Evolutionary conservation across 2,888 invertebrate genomes (phyloP), one percentile per base, ranked within the genome.

Genomic region (Argynnis bischoffii): DNA sequence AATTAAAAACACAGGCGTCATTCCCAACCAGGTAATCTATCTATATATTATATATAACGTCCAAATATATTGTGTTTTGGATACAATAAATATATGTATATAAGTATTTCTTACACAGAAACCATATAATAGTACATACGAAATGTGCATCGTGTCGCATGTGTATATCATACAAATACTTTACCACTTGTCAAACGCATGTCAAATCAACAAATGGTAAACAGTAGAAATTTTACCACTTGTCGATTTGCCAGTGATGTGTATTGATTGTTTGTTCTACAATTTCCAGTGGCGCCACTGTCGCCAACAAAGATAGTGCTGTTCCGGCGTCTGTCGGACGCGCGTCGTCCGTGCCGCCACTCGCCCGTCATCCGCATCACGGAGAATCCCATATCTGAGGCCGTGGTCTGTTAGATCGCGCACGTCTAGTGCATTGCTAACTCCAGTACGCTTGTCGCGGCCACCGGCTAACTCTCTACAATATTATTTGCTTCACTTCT

Each of bases 341-440:
- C 86, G 79, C 93, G 94, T 78, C 94, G 89, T 73, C 76, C 81
- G 1, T 90, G 89, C 76, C 90, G 91, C 74, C 84, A 82, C 78
- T 93, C 95, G 78, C 94, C 95, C 72, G 94, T 95, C 80, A 96
- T 96, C 84, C 95, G 95, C 89, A 96, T 96, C 89, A 96, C 96
- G 69, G 96, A 96, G 90, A 96, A 96, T 85, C 96, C 96, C 65
- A 96, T 96, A 86, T 95, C 95, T 71, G 95, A 95, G 78, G 95
- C 95, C 57, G 95, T 95, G 76, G 95, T 94, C 81, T 96, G 96
- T 90, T 96, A 95, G 35, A 41, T 18, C 47, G 5, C 63, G 41
- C 56, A 41, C 15, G 48, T 26, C 26, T 5, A 26, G 26, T 21
- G 59, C 59, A 31, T 16, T 31, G 59, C 59, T 59, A 47, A 26